Evolutionary conservation across 2,888 invertebrate species (phyloP).

Genomic region (Drosophila melanosoma): DNA sequence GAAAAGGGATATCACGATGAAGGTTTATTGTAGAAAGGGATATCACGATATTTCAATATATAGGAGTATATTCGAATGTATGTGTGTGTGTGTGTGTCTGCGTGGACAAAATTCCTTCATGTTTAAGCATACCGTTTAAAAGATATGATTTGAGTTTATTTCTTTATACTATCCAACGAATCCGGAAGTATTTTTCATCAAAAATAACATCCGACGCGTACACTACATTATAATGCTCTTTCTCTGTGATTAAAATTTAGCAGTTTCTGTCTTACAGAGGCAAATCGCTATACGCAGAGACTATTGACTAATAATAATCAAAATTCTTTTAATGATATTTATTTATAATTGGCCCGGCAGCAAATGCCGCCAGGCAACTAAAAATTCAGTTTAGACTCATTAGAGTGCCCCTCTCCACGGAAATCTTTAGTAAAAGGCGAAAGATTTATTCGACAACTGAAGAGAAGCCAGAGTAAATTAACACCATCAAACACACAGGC

Average conservation of each 20-base stretch:
- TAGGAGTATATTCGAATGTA: no score
- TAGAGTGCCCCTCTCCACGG: slow-evolving; percentile 89
- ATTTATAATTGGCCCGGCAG: slow-evolving; percentile 17
- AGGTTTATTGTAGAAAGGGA: no score
- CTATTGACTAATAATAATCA: no score
- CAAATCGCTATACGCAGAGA: accelerated
- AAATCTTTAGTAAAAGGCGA: slow-evolving; percentile 92
- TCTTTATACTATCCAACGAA: background rate
- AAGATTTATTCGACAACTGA: slow-evolving; percentile 89
- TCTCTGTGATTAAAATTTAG: background rate
- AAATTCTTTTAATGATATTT: background rate
- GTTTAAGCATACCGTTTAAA: background rate
- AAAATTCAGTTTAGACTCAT: slow-evolving; percentile 12
- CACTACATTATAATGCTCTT: background rate
- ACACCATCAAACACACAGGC: accelerated
- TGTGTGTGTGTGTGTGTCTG: no score
- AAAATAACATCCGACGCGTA: background rate
- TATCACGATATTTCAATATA: no score
- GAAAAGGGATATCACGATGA: no score
- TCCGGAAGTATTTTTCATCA: background rate
- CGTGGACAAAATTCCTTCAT: background rate
- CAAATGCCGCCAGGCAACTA: slow-evolving; percentile 1
- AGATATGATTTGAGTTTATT: background rate
- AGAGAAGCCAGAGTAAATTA: slow-evolving; percentile 87
- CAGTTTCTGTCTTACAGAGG: accelerated